Base-by-base conservation (phyloP, 2,888 invertebrate genomes). In the Coelopa pilipes region DNA sequence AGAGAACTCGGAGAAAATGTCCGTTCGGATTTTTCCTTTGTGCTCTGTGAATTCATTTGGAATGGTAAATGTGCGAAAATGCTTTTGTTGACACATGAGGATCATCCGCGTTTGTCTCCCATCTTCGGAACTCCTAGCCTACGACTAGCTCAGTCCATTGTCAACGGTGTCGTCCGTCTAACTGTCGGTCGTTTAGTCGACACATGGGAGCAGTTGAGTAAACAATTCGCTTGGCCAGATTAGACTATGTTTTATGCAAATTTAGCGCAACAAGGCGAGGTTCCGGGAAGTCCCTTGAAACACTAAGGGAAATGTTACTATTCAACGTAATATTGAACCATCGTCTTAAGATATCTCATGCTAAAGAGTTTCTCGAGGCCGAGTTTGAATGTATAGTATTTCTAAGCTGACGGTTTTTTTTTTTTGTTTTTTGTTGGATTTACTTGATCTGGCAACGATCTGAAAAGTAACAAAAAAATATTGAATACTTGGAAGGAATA, bases 61-160 rank as follows among this genome's bases (percentile, higher is more conserved):
- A 74, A 24, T 78, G 70, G 71, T 57, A 76, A 78, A 78, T 76
- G 78, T 78, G 76, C 73, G 75, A 76, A 78, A 78, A 76, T 74
- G 66, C 74, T 76, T 76, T 76, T 76, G 76, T 76, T 75, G 76
- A 73, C 76, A 75, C 21, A 70, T 45, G 73, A 75, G 76, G 34
- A 78, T 78, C 73, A 76, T 76, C 74, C 67, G 55, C 73, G 62
- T 70, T 62, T 70, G 62, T 62, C 50, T 19, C 62, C 62, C 55
- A 24, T 34, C 53, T 68, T 17, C n/a, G 13, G 21, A 53, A 24
- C n/a, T 24, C 55, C 49, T 24, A 10, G 67, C 7, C 34, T 7
- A 34, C 2, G 34, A 34, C 34, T 34, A 34, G 34, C 7, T 7
- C 7, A 34, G 34, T 34, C 34, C 34, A 34, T 34, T 34, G 34